phyloP scores from a whole-genome alignment of 2,797 vertebrate species.

The Nannoperca obscura region DNA sequence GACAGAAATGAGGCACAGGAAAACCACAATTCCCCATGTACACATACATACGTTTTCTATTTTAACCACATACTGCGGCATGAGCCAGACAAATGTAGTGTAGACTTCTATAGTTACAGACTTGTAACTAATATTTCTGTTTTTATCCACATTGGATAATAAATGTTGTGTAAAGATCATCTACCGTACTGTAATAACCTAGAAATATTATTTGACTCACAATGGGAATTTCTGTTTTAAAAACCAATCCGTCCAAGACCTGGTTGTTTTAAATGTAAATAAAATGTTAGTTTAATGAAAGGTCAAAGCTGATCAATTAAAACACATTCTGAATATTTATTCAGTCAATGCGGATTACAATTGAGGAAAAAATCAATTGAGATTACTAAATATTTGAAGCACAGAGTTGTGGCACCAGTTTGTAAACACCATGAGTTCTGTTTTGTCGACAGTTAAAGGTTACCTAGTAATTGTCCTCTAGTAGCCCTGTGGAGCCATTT shows the following conservation, averaged over 20 bases:
- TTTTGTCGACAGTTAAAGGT: not conserved
- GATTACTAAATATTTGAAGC: too few relatives aligned
- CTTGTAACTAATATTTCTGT: not conserved
- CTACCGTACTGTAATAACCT: not conserved
- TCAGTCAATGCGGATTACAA: too few relatives aligned
- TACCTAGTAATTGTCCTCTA: not conserved
- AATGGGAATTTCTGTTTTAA: not conserved
- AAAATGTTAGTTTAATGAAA: not conserved
- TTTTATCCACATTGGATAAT: not conserved
- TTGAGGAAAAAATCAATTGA: too few relatives aligned
- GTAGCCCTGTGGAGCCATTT: too few relatives aligned
- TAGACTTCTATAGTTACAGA: not conserved
- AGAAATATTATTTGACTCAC: not conserved
- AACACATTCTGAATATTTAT: too few relatives aligned
- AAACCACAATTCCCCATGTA: not conserved
- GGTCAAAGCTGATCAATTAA: not conserved
- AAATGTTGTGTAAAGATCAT: conserved; percentile 1
- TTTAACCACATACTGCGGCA: not conserved
- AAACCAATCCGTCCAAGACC: not conserved
- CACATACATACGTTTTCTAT: not conserved
- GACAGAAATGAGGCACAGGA: not conserved
- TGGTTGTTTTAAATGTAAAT: not conserved
- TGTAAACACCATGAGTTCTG: not conserved
- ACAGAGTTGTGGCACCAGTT: not conserved
- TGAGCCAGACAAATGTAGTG: not conserved